Evolutionary conservation across 2,113 vertebrate species (phyloP).

Genomic region (Macquaria australasica): DNA sequence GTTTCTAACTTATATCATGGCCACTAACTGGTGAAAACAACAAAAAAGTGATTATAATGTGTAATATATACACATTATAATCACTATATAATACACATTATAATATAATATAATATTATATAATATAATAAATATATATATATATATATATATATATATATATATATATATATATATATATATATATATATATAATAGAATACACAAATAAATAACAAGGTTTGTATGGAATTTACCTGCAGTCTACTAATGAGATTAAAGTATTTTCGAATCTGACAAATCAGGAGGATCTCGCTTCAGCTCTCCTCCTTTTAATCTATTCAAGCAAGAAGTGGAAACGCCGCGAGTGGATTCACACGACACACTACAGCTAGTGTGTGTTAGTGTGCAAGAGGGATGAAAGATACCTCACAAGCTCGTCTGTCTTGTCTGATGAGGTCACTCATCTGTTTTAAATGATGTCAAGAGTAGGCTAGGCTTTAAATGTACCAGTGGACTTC

Average conservation of each 20-base stretch:
- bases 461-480: conserved; percentile 73
- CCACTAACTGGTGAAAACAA: conserved; percentile 55
- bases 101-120: too few species aligned
- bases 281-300: conserved; percentile 22
- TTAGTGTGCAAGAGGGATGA: conserved; percentile 44
- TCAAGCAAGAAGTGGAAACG: conserved; percentile 34
- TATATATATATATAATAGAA: neutral
- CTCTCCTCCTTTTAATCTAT: conserved; percentile 27
- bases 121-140: too few species aligned
- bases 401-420: conserved; percentile 72
- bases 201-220: neutral
- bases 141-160: neutral
- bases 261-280: conserved; percentile 38
- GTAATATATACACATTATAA: too few species aligned
- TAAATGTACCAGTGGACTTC: conserved; percentile 58
- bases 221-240: conserved; percentile 38
- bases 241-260: conserved; percentile 49
- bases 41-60: conserved; percentile 24
- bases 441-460: conserved; percentile 80
- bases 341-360: conserved; percentile 13
- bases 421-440: conserved; percentile 60
- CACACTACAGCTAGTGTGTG: conserved; percentile 24
- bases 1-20: conserved; percentile 54
- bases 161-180: neutral
- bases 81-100: too few species aligned